phyloP scores from a whole-genome alignment of 2,797 vertebrate genomes.

The Enteromius unitaeniatus region DNA sequence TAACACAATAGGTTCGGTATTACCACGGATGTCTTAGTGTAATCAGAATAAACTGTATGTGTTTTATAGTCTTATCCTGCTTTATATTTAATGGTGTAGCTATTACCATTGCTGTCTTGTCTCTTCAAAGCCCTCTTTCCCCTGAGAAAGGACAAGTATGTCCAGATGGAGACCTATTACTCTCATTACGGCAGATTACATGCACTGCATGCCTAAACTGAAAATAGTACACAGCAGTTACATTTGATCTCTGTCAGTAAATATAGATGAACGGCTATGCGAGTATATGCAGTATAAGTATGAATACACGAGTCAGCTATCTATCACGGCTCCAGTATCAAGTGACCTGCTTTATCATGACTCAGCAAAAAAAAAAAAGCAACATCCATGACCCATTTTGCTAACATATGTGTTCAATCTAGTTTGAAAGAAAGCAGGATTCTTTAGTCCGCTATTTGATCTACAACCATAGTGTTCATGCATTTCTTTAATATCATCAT shows the following conservation, averaged over 20 bases:
- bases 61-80: conserved; percentile 16
- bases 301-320: conserved; percentile 58
- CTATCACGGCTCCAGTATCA: conserved; percentile 44
- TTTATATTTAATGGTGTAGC: conserved; percentile 16
- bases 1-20: neutral
- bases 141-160: neutral
- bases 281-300: conserved; percentile 65
- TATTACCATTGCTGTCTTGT: conserved; percentile 25
- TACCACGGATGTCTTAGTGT: neutral
- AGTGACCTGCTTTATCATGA: conserved; percentile 47
- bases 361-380: conserved; percentile 50
- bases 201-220: conserved; percentile 33
- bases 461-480: neutral
- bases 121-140: conserved; percentile 6
- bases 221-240: conserved; percentile 67
- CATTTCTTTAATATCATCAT: neutral
- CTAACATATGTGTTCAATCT: conserved; percentile 42
- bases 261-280: conserved; percentile 58
- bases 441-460: neutral
- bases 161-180: conserved; percentile 33
- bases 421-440: neutral
- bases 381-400: conserved; percentile 20
- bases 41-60: conserved; percentile 8
- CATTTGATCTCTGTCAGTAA: conserved; percentile 61
- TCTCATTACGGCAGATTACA: conserved; percentile 31